Percentiles rank a stretch among this genome's conserved stretches.
Evolutionary conservation across 2,888 invertebrate species (phyloP).

Genomic region (Latheticus oryzae): DNA sequence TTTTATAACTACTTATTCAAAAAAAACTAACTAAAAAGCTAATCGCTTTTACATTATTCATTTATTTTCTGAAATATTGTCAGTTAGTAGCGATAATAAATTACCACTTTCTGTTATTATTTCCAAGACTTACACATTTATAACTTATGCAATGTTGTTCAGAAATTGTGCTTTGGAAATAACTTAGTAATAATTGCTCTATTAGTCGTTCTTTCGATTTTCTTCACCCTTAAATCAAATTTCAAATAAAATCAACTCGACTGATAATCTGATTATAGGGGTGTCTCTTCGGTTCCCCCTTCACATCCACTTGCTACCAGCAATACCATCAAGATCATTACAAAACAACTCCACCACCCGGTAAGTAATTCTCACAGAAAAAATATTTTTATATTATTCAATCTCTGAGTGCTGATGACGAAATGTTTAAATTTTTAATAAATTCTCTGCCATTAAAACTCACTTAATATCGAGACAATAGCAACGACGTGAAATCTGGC

Average conservation of each 20-base stretch:
- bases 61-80: too few species aligned
- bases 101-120: too few species aligned
- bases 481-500: slow-evolving; percentile 45
- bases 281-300: slow-evolving; percentile 56
- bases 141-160: too few species aligned
- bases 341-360: slow-evolving; percentile 56
- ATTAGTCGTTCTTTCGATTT: too few species aligned
- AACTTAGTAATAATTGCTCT: too few species aligned
- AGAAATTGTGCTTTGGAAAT: too few species aligned
- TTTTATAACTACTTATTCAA: too few species aligned
- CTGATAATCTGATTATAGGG: slow-evolving; percentile 50
- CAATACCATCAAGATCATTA: slow-evolving; percentile 59
- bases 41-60: too few species aligned
- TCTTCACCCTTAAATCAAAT: too few species aligned
- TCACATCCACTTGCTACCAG: slow-evolving; percentile 55
- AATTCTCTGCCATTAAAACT: slow-evolving; percentile 25
- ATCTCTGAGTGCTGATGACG: slow-evolving; percentile 16
- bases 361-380: slow-evolving; percentile 48
- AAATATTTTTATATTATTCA: slow-evolving; percentile 24
- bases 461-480: slow-evolving; percentile 37
- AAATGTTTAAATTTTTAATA: slow-evolving; percentile 26
- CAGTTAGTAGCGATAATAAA: too few species aligned
- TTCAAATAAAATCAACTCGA: slow-evolving; percentile 3
- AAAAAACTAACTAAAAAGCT: too few species aligned
- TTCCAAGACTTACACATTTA: too few species aligned